phyloP scores from a whole-genome alignment of 1,140 invertebrate species.

The Anastrepha obliqua region DNA sequence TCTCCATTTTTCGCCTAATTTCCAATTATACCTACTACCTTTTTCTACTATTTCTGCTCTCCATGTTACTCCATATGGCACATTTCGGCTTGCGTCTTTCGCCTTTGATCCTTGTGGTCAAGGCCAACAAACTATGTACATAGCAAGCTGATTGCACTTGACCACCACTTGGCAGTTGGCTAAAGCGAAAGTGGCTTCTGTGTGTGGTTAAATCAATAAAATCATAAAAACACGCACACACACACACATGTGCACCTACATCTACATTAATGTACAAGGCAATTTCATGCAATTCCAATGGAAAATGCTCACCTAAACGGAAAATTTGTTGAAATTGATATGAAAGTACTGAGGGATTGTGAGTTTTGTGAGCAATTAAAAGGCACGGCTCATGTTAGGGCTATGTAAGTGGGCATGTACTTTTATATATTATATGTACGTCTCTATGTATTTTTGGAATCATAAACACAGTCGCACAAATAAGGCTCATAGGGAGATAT shows the following conservation, averaged over 20 bases:
- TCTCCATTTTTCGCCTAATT: slow-evolving; percentile 23
- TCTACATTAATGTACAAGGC: background rate
- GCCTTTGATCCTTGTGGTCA: slow-evolving; percentile 14
- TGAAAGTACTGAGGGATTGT: background rate
- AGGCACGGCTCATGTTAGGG: background rate
- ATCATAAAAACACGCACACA: slow-evolving; percentile 6
- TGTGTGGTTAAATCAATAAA: slow-evolving; percentile 48
- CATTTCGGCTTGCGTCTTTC: background rate
- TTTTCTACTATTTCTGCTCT: background rate
- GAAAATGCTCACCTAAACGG: background rate
- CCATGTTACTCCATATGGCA: background rate
- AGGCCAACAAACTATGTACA: background rate
- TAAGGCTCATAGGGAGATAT: no score
- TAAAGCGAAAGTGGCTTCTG: background rate
- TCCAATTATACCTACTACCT: background rate
- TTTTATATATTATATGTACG: background rate
- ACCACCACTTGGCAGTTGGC: background rate
- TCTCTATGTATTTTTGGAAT: background rate
- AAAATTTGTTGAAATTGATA: background rate
- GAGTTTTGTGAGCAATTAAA: slow-evolving; percentile 19
- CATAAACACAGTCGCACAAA: background rate
- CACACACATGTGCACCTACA: background rate
- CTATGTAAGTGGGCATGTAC: background rate
- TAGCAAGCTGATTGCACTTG: slow-evolving; percentile 35
- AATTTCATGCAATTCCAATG: background rate